A percentile compares a stretch with the other conserved stretches of the same genome.
phyloP scores from a whole-genome alignment of 2,888 invertebrate species.

The Melikaiella ostensackeni region DNA sequence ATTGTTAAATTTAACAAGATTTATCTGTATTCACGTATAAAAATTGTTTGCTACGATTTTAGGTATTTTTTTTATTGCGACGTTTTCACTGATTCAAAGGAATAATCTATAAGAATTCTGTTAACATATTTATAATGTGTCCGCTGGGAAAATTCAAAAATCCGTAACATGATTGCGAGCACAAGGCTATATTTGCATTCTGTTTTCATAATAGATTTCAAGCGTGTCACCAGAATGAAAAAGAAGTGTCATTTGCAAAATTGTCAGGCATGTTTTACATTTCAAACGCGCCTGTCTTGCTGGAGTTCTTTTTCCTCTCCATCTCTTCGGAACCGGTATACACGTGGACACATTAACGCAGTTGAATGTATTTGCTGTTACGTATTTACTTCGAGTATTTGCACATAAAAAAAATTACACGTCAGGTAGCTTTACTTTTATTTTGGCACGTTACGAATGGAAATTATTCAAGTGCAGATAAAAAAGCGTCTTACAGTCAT shows the following conservation, averaged over 20 bases:
- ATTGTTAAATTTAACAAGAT: too few species aligned
- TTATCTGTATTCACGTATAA: too few species aligned
- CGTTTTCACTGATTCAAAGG: not conserved
- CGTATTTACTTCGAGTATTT: slow-evolving; percentile 4
- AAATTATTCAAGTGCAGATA: not conserved
- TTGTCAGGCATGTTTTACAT: slow-evolving; percentile 39
- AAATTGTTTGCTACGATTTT: too few species aligned
- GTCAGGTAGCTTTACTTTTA: slow-evolving; percentile 21
- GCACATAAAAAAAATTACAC: slow-evolving; percentile 17
- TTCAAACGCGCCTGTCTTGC: slow-evolving; percentile 15
- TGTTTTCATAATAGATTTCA: slow-evolving; percentile 41
- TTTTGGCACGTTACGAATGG: not conserved
- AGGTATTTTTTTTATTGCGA: too few species aligned
- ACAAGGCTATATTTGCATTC: slow-evolving; percentile 34
- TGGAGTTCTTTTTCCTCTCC: slow-evolving; percentile 25
- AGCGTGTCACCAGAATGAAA: slow-evolving; percentile 38
- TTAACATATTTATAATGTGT: too few species aligned
- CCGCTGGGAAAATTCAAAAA: slow-evolving; percentile 9
- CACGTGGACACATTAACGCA: slow-evolving; percentile 13
- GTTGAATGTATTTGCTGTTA: slow-evolving; percentile 1
- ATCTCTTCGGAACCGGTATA: not conserved
- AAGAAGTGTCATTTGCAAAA: slow-evolving; percentile 41
- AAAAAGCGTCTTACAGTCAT: not conserved
- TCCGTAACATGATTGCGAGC: not conserved
- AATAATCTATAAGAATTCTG: too few species aligned